Conservation (phyloP, 2,797 vertebrate species). For the Epinephelus awoara region DNA sequence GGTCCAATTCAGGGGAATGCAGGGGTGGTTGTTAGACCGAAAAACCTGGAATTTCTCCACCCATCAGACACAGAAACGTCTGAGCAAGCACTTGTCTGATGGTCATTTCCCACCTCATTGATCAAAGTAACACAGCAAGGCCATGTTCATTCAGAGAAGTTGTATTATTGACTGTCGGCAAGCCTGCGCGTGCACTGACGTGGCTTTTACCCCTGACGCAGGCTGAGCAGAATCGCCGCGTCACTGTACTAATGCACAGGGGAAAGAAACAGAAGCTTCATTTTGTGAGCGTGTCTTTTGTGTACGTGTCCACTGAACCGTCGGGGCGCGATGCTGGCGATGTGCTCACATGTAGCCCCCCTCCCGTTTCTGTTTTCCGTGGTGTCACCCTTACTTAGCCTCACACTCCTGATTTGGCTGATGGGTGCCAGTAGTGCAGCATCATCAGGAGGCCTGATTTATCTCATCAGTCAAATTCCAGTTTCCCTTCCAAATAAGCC, state of each 20-base stretch:
- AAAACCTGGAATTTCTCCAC: neutral
- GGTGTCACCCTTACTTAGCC: constrained; percentile 29
- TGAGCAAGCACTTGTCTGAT: neutral
- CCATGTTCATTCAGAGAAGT: constrained; percentile 20
- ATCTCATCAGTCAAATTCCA: constrained; percentile 3
- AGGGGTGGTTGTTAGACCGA: too few species aligned
- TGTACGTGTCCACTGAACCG: constrained; percentile 17
- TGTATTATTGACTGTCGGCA: neutral
- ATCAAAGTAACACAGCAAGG: neutral
- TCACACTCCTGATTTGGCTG: neutral
- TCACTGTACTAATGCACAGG: constrained; percentile 3
- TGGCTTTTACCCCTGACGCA: constrained; percentile 2
- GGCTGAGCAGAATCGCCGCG: constrained; percentile 18
- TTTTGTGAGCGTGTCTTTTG: constrained; percentile 18
- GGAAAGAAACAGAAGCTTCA: constrained; percentile 27
- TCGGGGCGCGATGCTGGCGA: constrained; percentile 10
- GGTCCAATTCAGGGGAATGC: neutral
- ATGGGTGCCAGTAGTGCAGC: constrained; percentile 14
- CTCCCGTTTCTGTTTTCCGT: constrained; percentile 46
- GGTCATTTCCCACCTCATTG: neutral
- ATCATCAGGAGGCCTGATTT: constrained; percentile 26
- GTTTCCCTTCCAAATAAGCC: neutral
- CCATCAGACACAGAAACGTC: neutral
- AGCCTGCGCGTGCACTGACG: constrained; percentile 1
- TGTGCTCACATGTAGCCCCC: neutral